Evolutionary conservation across 1,140 invertebrate genomes (phyloP), one percentile per base, ranked within the genome.

Genomic region (Drosophila baimaii): DNA sequence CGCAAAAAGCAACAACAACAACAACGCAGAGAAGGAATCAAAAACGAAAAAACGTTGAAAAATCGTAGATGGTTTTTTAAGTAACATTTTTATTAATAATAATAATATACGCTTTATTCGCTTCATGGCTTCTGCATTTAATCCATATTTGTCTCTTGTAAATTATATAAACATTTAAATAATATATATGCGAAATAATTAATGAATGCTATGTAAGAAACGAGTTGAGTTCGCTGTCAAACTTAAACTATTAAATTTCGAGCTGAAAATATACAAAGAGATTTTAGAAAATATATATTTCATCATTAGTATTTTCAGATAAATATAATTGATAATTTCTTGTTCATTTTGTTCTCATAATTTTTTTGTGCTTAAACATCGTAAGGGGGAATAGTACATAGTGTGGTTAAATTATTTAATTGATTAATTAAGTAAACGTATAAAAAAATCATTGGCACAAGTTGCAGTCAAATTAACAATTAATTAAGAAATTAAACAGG

Each of bases 381-480:
- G 73, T 15, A 52, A n/a, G n/a, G 29, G 52, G 56, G 43, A 51
- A 52, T 52, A 52, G 41, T 79, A 79, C 69, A 79, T 46, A 63
- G 43, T 47, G 79, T 81, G 57, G 55, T 61, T 77, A 55, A 81
- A 79, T 37, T 54, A 63, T 74, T 81, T 68, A 73, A 77, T 77
- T 81, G 71, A 74, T 66, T 83, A 75, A 81, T 79, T 73, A 86
- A 68, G 70, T 77, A 72, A 68, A 81, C 58, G 58, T 80, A 71
- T 51, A 76, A 79, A 80, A 79, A 80, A 86, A 91, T 91, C 85
- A 91, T 91, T 91, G 90, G 90, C 90, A 91, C 90, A 91, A 91
- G 83, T 91, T 91, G 90, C 90, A 91, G 85, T 91, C 85, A 90
- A 91, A 89, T 81, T 84, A 89, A 81, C 68, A 79, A 86, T 79